These are phyloP conservation scores for Buathra laborator DNA, from an alignment of 2,888 invertebrate species.

Conservation along the genomic window DNA sequence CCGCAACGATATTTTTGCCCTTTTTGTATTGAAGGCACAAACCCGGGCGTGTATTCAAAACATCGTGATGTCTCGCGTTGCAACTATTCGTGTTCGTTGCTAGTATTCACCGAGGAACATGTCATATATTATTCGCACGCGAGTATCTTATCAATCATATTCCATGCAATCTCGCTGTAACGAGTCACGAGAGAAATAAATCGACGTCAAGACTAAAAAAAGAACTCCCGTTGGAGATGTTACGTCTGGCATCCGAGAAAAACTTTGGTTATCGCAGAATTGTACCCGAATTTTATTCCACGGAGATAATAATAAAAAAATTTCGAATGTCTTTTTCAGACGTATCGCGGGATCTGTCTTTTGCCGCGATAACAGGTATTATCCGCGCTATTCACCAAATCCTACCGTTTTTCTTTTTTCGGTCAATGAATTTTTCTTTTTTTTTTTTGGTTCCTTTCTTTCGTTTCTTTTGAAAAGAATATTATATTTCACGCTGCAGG, in stretches of 20 bases:
- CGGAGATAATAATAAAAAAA: no score
- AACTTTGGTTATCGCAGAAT: no score
- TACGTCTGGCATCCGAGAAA: not conserved
- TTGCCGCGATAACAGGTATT: not conserved
- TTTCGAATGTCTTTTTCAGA: no score
- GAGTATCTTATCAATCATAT: constrained; percentile 35
- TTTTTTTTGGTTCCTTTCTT: not conserved
- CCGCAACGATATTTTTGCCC: no score
- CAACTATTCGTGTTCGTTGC: no score
- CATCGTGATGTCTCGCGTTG: not conserved
- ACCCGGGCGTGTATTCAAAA: not conserved
- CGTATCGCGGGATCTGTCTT: not conserved
- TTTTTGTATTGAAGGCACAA: no score
- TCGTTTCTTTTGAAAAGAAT: not conserved
- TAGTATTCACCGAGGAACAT: not conserved
- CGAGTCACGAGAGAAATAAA: not conserved
- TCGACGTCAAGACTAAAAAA: not conserved
- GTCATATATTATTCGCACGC: constrained; percentile 18
- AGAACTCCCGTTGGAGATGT: not conserved
- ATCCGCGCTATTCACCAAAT: not conserved
- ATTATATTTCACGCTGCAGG: not conserved
- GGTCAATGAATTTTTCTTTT: not conserved
- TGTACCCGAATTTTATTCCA: no score
- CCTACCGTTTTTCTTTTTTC: not conserved
- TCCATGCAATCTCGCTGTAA: not conserved